Conservation (phyloP, 2,888 invertebrate genomes). For the Diplolepis rosae region DNA sequence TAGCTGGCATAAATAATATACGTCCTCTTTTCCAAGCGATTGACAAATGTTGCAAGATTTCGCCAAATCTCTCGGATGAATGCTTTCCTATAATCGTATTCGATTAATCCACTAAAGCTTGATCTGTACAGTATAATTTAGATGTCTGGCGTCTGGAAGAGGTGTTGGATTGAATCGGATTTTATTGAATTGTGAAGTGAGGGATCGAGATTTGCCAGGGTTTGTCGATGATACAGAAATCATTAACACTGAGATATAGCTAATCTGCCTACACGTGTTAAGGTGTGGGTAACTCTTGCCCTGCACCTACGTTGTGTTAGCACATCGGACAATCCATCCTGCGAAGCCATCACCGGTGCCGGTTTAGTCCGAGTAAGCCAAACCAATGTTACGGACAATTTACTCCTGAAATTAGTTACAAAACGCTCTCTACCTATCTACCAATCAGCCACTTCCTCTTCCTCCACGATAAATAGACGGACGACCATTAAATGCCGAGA, state of each 20-base stretch:
- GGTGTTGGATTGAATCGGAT: neutral
- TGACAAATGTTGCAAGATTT: neutral
- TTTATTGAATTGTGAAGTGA: neutral
- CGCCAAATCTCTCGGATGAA: neutral
- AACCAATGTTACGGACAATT: slow-evolving; percentile 74
- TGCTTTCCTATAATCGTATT: neutral
- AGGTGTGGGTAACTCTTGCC: slow-evolving; percentile 30
- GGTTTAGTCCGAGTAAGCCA: slow-evolving; percentile 53
- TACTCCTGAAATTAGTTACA: slow-evolving; percentile 73
- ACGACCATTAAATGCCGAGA: slow-evolving; percentile 71
- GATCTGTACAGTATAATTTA: neutral
- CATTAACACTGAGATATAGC: slow-evolving; percentile 12
- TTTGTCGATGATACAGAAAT: neutral
- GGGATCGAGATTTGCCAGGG: neutral
- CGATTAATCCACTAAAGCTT: neutral
- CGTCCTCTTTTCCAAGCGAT: neutral
- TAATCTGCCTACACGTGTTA: slow-evolving; percentile 26
- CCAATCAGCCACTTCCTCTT: slow-evolving; percentile 74
- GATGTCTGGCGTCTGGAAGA: neutral
- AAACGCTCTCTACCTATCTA: slow-evolving; percentile 71
- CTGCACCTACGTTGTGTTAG: slow-evolving; percentile 44
- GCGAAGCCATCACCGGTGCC: slow-evolving; percentile 37
- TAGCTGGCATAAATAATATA: neutral
- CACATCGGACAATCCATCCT: slow-evolving; percentile 33
- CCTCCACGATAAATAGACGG: slow-evolving; percentile 72